Evolutionary conservation across 2,888 invertebrate genomes (phyloP), one percentile per base, ranked within the genome.

Genomic region (Steromphala cineraria): DNA sequence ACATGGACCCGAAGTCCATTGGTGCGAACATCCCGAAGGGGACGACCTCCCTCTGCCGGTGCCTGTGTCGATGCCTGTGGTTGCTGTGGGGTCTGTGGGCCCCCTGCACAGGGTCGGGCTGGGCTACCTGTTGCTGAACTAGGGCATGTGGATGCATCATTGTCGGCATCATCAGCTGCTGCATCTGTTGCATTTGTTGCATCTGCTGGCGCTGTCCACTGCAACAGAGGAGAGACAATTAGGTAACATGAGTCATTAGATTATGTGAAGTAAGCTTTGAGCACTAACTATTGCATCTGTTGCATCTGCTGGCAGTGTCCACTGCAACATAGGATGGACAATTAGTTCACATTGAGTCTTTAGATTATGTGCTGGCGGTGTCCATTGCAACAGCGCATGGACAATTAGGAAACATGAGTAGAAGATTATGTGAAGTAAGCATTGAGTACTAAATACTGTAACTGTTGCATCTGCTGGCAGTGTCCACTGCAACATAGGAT

Each of bases 321-420:
- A n/a, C 89, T 89, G 84, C 13, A 83, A 76, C 28, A 15, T 40
- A 62, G 67, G 36, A 71, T 40, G 17, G 0, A 55, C 15, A 40
- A n/a, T n/a, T n/a, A n/a, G n/a, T n/a, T 17, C 3, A 31, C 15
- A n/a, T 2, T 36, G 2, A 36, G 36, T n/a, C n/a, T n/a, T n/a
- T n/a, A n/a, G n/a, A n/a, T n/a, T n/a, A 90, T 88, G 24, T 90
- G 89, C 46, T 89, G 84, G 52, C 81, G 80, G 55, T 89, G 87
- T 40, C n/a, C n/a, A n/a, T n/a, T n/a, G n/a, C n/a, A n/a, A n/a
- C n/a, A n/a, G n/a, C n/a, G n/a, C n/a, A n/a, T n/a, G n/a, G n/a
- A n/a, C n/a, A n/a, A n/a, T n/a, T n/a, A n/a, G n/a, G n/a, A n/a
- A n/a, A n/a, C n/a, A n/a, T n/a, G n/a, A n/a, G n/a, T n/a, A n/a